Conservation (phyloP, 2,797 vertebrate genomes). For the Peromyscus nudipes region DNA sequence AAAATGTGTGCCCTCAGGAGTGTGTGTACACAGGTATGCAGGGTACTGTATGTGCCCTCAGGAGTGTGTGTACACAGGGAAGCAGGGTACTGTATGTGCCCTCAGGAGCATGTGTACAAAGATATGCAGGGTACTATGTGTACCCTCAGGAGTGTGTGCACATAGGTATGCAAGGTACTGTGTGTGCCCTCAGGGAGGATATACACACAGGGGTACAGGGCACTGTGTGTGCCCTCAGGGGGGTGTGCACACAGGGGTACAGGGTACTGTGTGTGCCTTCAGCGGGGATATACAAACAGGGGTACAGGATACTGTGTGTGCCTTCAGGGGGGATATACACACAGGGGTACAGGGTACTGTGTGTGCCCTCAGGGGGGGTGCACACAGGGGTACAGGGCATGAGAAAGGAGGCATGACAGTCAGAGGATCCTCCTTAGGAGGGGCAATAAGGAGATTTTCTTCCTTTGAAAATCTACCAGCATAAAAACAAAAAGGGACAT, state of each 20-base stretch:
- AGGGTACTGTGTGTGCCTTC: too few relatives aligned
- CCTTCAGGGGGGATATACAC: too few relatives aligned
- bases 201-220: not conserved
- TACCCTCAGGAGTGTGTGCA: not conserved
- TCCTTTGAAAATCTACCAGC: constrained; percentile 46
- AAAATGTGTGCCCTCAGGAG: not conserved
- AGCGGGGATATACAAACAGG: too few relatives aligned
- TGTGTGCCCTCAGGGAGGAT: not conserved
- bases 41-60: not conserved
- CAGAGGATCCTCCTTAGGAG: not conserved
- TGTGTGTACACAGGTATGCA: not conserved
- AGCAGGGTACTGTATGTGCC: not conserved
- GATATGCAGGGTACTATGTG: not conserved
- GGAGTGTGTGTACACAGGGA: not conserved
- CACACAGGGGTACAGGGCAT: not conserved
- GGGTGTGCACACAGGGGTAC: too few relatives aligned
- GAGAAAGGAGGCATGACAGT: not conserved
- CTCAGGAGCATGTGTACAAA: not conserved
- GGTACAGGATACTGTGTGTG: too few relatives aligned
- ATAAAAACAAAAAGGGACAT: constrained; percentile 35
- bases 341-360: not conserved
- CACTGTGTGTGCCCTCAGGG: not conserved
- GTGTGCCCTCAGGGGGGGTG: not conserved
- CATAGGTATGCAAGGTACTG: not conserved
- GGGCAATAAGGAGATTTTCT: not conserved